phyloP scores from a whole-genome alignment of 2,888 invertebrate species.

The Phasia obesa region DNA sequence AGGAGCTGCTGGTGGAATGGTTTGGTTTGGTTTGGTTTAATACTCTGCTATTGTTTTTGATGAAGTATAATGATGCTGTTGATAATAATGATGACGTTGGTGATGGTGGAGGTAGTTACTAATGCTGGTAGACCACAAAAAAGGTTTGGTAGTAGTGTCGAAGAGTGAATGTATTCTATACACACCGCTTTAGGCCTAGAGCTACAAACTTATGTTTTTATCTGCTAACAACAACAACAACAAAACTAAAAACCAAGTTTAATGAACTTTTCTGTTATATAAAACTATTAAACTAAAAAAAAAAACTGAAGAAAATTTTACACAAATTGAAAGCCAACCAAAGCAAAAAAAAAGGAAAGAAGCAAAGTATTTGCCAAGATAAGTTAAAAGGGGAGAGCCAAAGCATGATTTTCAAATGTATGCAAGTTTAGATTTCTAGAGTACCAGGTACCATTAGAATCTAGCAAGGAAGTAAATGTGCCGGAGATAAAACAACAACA shows the following conservation, averaged over 20 bases:
- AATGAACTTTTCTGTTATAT: constrained; percentile 63
- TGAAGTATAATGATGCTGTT: constrained; percentile 18
- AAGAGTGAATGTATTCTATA: constrained; percentile 6
- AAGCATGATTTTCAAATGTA: constrained; percentile 58
- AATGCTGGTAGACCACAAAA: constrained; percentile 35
- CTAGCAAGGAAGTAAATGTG: constrained; percentile 64
- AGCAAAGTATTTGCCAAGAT: constrained; percentile 55
- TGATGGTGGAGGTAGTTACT: constrained; percentile 26
- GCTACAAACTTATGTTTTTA: constrained; percentile 24
- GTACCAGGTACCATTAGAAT: constrained; percentile 64
- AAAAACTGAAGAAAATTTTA: constrained; percentile 35
- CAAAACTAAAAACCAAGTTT: constrained; percentile 30
- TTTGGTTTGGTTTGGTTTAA: constrained; percentile 32
- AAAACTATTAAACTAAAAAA: constrained; percentile 58
- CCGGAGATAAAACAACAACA: constrained; percentile 42
- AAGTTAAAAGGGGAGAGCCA: constrained; percentile 60
- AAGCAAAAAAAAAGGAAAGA: background rate
- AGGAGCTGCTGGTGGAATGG: constrained; percentile 24
- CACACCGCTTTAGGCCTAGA: constrained; percentile 61
- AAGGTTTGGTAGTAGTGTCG: constrained; percentile 34
- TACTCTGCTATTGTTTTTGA: constrained; percentile 50
- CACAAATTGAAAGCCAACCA: constrained; percentile 48
- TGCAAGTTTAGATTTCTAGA: constrained; percentile 38
- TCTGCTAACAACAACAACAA: background rate
- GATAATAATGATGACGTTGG: constrained; percentile 35